Evolutionary conservation across 2,113 vertebrate species (phyloP).

Genomic region (Ochotona princeps): DNA sequence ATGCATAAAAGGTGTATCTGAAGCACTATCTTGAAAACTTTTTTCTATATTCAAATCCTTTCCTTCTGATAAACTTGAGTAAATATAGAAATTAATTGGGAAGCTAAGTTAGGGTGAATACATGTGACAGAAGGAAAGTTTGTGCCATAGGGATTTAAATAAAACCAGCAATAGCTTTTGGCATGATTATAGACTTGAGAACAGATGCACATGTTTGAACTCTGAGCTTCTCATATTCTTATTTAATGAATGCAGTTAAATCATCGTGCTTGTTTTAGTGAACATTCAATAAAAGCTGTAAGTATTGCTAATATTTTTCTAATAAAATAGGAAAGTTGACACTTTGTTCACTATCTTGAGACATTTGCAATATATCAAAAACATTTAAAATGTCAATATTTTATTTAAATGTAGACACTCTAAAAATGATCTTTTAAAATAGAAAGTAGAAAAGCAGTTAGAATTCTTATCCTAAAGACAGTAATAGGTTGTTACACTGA

Average conservation of each 20-base stretch:
- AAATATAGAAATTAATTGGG: slow-evolving; percentile 75
- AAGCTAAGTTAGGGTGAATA: slow-evolving; percentile 56
- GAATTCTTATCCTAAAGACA: not conserved
- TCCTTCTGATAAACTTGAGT: slow-evolving; percentile 51
- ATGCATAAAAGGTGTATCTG: slow-evolving; percentile 54
- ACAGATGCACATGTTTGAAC: slow-evolving; percentile 70
- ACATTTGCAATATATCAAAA: not conserved
- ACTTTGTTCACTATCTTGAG: slow-evolving; percentile 16
- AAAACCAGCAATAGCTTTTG: slow-evolving; percentile 72
- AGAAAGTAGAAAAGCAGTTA: not conserved
- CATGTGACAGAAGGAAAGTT: slow-evolving; percentile 66
- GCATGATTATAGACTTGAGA: slow-evolving; percentile 62
- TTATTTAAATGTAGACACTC: slow-evolving; percentile 32
- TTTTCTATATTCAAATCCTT: slow-evolving; percentile 55
- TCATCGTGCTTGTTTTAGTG: slow-evolving; percentile 26
- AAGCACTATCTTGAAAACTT: slow-evolving; percentile 22
- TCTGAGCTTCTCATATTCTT: slow-evolving; percentile 56
- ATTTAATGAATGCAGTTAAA: slow-evolving; percentile 69
- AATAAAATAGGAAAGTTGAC: slow-evolving; percentile 46
- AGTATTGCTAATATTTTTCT: slow-evolving; percentile 54
- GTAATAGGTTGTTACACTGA: not conserved
- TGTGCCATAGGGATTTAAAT: slow-evolving; percentile 65
- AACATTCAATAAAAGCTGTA: slow-evolving; percentile 38
- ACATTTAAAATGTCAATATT: slow-evolving; percentile 14
- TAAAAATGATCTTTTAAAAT: slow-evolving; percentile 39